Evolutionary conservation across 2,113 vertebrate genomes (phyloP), one percentile per base, ranked within the genome.

Genomic region (Trachemys scripta): DNA sequence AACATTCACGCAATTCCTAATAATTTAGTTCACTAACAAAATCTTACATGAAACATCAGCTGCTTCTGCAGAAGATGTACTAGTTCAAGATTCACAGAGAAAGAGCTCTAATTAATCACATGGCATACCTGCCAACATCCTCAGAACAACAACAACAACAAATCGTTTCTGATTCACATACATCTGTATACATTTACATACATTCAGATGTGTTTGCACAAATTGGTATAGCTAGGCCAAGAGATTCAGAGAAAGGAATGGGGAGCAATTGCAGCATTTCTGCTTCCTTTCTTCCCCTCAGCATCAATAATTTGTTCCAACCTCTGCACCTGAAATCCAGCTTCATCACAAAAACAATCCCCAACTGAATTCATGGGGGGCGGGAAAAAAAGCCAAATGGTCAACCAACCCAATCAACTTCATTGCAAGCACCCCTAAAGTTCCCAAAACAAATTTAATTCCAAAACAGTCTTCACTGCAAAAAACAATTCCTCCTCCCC

Each of bases 181-280:
- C 11, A 22, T 7, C 76, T 86, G 20, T 81, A n/a, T 6, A 38
- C 1, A 11, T 0, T 4, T 38, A 54, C 1, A 9, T 1, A 0
- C 75, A 75, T 54, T 53, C n/a, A 93, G 51, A 54, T 12, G 1
- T 89, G 1, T 31, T 87, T 89, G 19, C 4, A 59, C 42, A 81
- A 56, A 8, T 57, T 82, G 78, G 51, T 62, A 75, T 85, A 27
- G 5, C 6, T 4, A 81, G 57, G 4, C 1, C 78, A 25, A 38
- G 3, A 29, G 27, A 93, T 3, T 20, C 65, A 72, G n/a, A n/a
- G 19, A 72, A 38, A 38, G 2, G 56, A 2, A 27, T 49, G 22
- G 10, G 10, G 25, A 84, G 8, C 65, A 4, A 50, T 57, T 93
- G 78, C 57, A 53, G n/a, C 12, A 57, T 0, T 0, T 53, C 5